Base-by-base conservation (phyloP, 2,797 vertebrate genomes). In the Astyanax mexicanus region DNA sequence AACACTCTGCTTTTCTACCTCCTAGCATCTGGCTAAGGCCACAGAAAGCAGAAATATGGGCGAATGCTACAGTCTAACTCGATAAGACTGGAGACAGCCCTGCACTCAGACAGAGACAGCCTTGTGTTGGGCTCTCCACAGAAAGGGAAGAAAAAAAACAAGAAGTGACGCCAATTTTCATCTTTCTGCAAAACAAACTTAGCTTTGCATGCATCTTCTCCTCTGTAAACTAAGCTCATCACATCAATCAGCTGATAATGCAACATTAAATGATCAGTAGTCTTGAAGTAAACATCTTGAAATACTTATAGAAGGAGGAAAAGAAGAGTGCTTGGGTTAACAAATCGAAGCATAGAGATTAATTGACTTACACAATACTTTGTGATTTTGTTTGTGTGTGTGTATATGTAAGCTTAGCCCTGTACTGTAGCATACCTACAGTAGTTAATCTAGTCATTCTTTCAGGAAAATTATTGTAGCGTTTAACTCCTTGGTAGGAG, bases 11-110 rank as follows among this genome's bases (percentile, higher is more conserved):
- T 13, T 57, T 4, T 32, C 54, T 52, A 52, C 49, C 49, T 57
- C 54, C 29, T 13, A 11, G 27, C 13, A 55, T 27, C 52, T 55
- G 52, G 25, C 52, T 7, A 55, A 55, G 55, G 15, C 55, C 6
- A 15, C 55, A 32, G 29, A 58, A 58, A 55, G 85, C 84, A 88
- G 89, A 92, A 91, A 92, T 91, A 91, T 92, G 89, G 86, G 88
- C 84, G 86, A 92, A 91, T 91, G 89, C 92, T 91, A 91, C 90
- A 92, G 92, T 92, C 88, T 89, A 93, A 92, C 89, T 91, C 90
- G 88, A 91, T 92, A 91, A 91, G 87, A 84, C 69, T 81, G 86
- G 87, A 90, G 89, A 92, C 88, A 87, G 89, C 88, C 88, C 88
- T 90, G 86, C 88, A 85, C 84, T 87, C 88, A 86, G 88, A 90